Evolutionary conservation across 2,113 vertebrate species (phyloP).

Genomic region (Rattus rattus): DNA sequence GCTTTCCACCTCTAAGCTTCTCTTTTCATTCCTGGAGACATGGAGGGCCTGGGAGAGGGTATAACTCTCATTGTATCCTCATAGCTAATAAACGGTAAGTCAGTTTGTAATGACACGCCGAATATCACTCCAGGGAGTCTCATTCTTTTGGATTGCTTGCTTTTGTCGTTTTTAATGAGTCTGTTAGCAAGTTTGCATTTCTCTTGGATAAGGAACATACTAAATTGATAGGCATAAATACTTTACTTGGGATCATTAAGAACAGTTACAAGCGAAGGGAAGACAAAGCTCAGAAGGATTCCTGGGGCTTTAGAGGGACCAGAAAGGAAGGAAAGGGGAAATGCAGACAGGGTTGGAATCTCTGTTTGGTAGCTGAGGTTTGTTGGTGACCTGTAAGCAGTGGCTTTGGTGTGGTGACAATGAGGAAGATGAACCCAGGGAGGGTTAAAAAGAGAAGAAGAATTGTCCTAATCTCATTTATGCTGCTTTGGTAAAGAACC

Average conservation of each 20-base stretch:
- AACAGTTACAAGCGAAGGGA: background rate
- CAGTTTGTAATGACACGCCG: background rate
- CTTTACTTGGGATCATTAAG: conserved; percentile 14
- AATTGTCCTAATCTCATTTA: background rate
- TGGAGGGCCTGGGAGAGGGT: background rate
- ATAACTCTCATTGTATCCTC: background rate
- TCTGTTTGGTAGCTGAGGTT: background rate
- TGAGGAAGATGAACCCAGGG: background rate
- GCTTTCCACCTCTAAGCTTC: background rate
- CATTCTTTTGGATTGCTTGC: background rate
- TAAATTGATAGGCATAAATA: conserved; percentile 24
- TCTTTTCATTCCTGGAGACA: background rate
- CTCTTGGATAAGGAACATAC: background rate
- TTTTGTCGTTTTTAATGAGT: conserved; percentile 62
- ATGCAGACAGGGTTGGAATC: background rate
- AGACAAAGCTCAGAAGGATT: background rate
- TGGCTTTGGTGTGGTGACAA: background rate
- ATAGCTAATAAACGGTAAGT: background rate
- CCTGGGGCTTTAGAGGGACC: background rate
- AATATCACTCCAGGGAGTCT: conserved; percentile 10
- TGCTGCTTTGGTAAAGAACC: background rate
- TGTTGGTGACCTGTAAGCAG: background rate
- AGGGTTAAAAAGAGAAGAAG: background rate
- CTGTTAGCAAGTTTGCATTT: conserved; percentile 64
- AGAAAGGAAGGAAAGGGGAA: background rate